These are phyloP conservation scores for Desoria tigrina DNA, from an alignment of 2,888 invertebrate species.

Conservation along the genomic window DNA sequence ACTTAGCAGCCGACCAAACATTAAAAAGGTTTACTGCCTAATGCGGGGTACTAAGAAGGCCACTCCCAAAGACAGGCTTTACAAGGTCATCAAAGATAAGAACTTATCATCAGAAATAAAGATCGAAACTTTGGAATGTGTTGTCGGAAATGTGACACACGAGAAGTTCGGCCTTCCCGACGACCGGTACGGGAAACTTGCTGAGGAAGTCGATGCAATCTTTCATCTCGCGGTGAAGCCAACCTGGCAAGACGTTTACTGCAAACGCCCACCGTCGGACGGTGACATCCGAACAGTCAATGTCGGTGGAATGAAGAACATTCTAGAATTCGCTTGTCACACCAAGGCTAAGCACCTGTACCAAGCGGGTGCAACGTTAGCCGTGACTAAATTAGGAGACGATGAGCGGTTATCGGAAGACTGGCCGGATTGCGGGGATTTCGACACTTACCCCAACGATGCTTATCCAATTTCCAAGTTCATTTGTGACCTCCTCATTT, in stretches of 20 bases:
- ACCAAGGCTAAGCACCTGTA: conserved; percentile 17
- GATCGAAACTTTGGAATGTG: not conserved
- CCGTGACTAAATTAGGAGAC: not conserved
- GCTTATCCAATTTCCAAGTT: conserved; percentile 18
- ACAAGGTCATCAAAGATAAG: not conserved
- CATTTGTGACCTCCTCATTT: not conserved
- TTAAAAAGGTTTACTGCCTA: conserved; percentile 21
- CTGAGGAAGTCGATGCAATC: conserved; percentile 29
- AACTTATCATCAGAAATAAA: not conserved
- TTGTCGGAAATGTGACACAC: not conserved
- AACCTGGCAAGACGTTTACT: conserved; percentile 35
- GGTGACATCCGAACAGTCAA: conserved; percentile 27
- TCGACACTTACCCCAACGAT: conserved; percentile 7
- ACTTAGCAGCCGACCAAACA: not conserved
- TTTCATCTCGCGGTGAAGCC: conserved; percentile 37
- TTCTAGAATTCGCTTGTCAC: conserved; percentile 18
- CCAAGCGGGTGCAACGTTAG: conserved; percentile 9
- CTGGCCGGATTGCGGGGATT: conserved; percentile 2
- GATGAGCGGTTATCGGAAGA: not conserved
- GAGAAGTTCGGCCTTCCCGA: conserved; percentile 19
- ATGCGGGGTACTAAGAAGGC: conserved; percentile 3
- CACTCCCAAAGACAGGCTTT: not conserved
- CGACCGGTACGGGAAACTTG: conserved; percentile 21
- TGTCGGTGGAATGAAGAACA: conserved; percentile 17
- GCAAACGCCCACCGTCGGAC: conserved; percentile 14